Percentiles rank a stretch among this genome's conserved stretches.
Evolutionary conservation across 2,113 vertebrate genomes (phyloP).

Genomic region (Peromyscus polionotus): DNA sequence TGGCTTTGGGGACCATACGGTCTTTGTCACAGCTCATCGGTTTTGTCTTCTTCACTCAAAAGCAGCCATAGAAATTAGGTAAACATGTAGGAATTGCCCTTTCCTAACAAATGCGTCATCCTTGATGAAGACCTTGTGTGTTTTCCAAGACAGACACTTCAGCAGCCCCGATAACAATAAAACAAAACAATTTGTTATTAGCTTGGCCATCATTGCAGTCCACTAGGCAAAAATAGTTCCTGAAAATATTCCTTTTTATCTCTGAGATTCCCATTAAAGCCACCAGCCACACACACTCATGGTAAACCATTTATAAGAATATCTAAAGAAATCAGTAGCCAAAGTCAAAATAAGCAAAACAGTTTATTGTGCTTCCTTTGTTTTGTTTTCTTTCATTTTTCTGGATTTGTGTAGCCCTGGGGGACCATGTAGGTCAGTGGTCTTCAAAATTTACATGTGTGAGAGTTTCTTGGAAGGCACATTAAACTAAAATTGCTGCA

Average conservation of each 20-base stretch:
- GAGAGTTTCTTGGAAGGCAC: not conserved
- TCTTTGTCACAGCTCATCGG: not conserved
- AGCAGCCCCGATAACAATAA: not conserved
- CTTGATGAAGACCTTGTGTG: not conserved
- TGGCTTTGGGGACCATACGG: not conserved
- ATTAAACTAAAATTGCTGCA: not conserved
- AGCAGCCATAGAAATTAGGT: not conserved
- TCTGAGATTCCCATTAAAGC: not conserved
- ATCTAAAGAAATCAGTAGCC: not conserved
- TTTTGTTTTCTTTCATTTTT: not conserved
- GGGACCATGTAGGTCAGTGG: not conserved
- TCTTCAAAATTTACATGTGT: not conserved
- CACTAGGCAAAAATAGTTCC: not conserved
- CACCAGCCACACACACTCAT: not conserved
- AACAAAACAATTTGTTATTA: not conserved
- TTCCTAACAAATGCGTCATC: not conserved
- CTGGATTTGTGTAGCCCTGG: not conserved
- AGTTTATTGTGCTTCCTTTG: not conserved
- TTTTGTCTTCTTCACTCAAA: slow-evolving; percentile 4
- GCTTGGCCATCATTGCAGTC: not conserved
- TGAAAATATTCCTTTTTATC: slow-evolving; percentile 21
- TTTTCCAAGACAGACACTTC: not conserved
- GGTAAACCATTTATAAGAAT: not conserved
- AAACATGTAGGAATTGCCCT: not conserved
- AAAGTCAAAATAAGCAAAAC: not conserved